These are phyloP conservation scores for Stenopsyche tienmushanensis DNA, from an alignment of 1,140 invertebrate species.

Conservation along the genomic window DNA sequence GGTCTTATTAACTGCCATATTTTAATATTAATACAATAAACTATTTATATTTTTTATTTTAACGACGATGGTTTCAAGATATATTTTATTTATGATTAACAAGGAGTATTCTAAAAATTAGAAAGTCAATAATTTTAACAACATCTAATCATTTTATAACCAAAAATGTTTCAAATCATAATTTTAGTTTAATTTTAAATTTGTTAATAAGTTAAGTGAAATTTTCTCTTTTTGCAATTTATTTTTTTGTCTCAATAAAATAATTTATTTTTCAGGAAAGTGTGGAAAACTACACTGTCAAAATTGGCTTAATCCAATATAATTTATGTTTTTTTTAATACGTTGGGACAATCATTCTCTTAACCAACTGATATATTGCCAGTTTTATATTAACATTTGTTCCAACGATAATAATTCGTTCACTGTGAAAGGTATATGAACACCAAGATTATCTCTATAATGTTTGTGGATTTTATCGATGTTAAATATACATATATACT, in stretches of 20 bases:
- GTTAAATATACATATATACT: too few relatives aligned
- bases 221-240: constrained; percentile 5
- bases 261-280: constrained; percentile 35
- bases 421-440: constrained; percentile 24
- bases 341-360: neutral
- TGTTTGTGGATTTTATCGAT: neutral
- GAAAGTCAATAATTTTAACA: too few relatives aligned
- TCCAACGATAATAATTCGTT: constrained; percentile 16
- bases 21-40: too few relatives aligned
- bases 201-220: constrained; percentile 8
- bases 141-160: constrained; percentile 40
- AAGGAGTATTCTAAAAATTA: too few relatives aligned
- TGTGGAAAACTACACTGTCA: constrained; percentile 38
- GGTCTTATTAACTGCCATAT: too few relatives aligned
- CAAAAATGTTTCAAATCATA: constrained; percentile 36
- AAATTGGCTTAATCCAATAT: constrained; percentile 24
- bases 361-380: neutral
- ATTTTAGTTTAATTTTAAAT: constrained; percentile 17
- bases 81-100: too few relatives aligned
- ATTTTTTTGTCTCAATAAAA: neutral
- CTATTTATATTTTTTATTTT: too few relatives aligned
- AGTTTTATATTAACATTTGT: neutral
- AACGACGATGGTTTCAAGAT: too few relatives aligned
- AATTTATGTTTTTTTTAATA: neutral
- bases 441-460: constrained; percentile 14